Base-by-base conservation (phyloP, 1,140 invertebrate species). In the Drosophila serrata region DNA sequence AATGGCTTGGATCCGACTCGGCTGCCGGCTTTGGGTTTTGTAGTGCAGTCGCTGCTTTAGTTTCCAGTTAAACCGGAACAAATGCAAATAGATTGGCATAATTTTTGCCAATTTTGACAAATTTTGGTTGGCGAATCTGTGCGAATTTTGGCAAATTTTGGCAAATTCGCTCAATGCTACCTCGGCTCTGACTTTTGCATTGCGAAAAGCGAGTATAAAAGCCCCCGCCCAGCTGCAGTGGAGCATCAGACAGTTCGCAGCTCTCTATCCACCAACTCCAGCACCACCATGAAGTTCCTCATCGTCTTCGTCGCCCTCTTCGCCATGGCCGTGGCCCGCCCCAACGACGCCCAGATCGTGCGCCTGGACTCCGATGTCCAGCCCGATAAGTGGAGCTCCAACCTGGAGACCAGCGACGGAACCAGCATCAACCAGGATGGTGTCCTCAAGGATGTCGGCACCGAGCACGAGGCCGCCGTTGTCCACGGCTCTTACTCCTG, bases 381-480 rank as follows among this genome's bases (percentile, higher is more conserved):
- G 11, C 42, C 56, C 7, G 60, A 79, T 0, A 51, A 39, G 15
- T 79, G 43, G 48, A 60, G 15, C 24, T 60, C 27, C 48, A 1
- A 5, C 9, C 8, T 33, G n/a, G 60, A 67, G 79, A 95, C 95
- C 17, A 95, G 93, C 22, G 94, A 97, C 80, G 96, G 96, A 6
- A 96, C 95, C 22, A 79, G 91, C 90, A 8, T 86, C 94, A 45
- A 95, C 0, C 29, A 31, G 11, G 0, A 4, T 0, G 82, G 78
- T 11, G 0, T 12, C 0, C 31, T 85, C 3, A 39, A 60, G 6
- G 4, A 82, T 4, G 0, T 0, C 3, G 82, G 82, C 1, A 15
- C 46, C 5, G 82, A 91, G 0, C 24, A 86, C 12, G 90, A 91
- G 64, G 64, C 69, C 40, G 45, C 80, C 39, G 49, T 51, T 6